Evolutionary conservation across 2,888 invertebrate genomes (phyloP).

Genomic region (Arrhopalites spinosus): DNA sequence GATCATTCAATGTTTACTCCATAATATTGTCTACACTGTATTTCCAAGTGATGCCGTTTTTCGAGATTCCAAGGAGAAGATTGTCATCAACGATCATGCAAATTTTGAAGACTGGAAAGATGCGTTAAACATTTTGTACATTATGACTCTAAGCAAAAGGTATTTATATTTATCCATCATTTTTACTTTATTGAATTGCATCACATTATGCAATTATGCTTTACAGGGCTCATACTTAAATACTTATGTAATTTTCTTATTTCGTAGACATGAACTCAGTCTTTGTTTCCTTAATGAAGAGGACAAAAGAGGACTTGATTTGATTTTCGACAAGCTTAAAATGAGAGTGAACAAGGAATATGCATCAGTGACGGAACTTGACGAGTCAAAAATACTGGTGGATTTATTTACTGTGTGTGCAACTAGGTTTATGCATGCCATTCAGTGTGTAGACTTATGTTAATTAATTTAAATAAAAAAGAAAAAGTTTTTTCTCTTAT

Average conservation of each 20-base stretch:
- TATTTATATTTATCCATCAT: neutral
- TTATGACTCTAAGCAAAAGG: conserved; percentile 6
- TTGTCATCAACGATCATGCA: neutral
- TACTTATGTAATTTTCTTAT: neutral
- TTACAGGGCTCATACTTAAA: neutral
- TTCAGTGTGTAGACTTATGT: neutral
- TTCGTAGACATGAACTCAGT: conserved; percentile 1
- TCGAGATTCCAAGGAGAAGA: neutral
- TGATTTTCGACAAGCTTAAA: neutral
- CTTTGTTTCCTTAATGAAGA: conserved; percentile 14
- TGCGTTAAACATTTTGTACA: neutral
- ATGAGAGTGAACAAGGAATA: neutral
- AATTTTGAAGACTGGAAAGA: conserved; percentile 2
- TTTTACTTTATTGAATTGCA: too few species aligned
- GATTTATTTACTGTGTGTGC: conserved; percentile 12
- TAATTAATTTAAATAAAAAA: too few species aligned
- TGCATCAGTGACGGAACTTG: neutral
- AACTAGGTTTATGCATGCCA: conserved; percentile 8
- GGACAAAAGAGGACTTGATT: neutral
- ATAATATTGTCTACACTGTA: neutral
- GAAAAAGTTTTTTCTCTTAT: too few species aligned
- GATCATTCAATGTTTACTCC: neutral
- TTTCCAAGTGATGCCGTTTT: neutral
- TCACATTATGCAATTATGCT: neutral
- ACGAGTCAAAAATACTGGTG: conserved; percentile 21